Conservation (phyloP, 2,888 invertebrate species). For the Euproctis similis region DNA sequence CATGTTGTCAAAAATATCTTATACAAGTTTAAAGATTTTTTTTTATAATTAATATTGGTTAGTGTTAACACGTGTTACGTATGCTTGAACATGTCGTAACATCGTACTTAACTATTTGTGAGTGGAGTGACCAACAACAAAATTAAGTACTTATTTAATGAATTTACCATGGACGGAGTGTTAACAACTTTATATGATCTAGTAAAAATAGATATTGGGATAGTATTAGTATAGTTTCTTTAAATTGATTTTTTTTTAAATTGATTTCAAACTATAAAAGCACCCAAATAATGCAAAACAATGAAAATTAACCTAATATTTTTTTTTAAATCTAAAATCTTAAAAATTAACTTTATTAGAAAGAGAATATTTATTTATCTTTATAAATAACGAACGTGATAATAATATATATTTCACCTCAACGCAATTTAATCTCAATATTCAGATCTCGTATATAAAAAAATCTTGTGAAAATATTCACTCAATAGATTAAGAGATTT, state of each 20-base stretch:
- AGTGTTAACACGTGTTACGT: constrained; percentile 27
- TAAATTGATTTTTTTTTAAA: constrained; percentile 7
- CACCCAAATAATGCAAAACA: constrained; percentile 27
- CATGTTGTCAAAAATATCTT: constrained; percentile 8
- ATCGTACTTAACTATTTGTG: constrained; percentile 24
- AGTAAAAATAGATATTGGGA: constrained; percentile 8
- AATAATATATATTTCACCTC: constrained; percentile 33
- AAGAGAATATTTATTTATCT: constrained; percentile 36
- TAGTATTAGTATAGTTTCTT: constrained; percentile 7
- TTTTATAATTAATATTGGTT: constrained; percentile 5
- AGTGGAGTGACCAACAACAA: constrained; percentile 48
- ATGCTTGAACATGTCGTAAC: constrained; percentile 19
- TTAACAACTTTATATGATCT: constrained; percentile 42
- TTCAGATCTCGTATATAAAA: constrained; percentile 69
- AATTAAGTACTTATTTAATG: constrained; percentile 69
- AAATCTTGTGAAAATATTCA: constrained; percentile 42
- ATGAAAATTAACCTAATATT: constrained; percentile 19
- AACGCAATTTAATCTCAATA: constrained; percentile 67
- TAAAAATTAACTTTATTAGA: constrained; percentile 24
- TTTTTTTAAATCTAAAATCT: constrained; percentile 19
- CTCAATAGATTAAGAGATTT: constrained; percentile 39
- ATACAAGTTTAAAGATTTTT: constrained; percentile 8
- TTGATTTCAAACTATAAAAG: constrained; percentile 22
- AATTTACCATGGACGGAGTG: constrained; percentile 66
- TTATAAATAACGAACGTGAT: constrained; percentile 37